Base-by-base conservation (phyloP, 1,140 invertebrate genomes). In the Helicoverpa zea region DNA sequence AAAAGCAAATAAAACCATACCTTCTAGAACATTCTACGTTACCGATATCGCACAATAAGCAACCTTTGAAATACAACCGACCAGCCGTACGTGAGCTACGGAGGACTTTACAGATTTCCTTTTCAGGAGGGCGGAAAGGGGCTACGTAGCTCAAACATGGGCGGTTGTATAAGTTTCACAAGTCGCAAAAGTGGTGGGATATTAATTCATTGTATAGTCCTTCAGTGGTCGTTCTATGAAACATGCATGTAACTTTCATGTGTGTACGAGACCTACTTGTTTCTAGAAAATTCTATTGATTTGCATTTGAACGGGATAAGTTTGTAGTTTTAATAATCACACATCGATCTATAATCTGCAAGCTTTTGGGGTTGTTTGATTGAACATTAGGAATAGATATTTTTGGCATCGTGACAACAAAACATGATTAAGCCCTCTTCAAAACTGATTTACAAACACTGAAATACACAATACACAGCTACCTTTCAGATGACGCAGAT, bases 41-140 rank as follows among this genome's bases (percentile, higher is more conserved):
- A 73, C 81, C 59, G 64, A 81, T 82, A 81, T 49, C 79, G 73
- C 63, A 83, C 83, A 88, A 85, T 82, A 83, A 68, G 83, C 83
- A 86, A 59, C 82, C 86, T 83, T 68, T 83, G 79, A 85, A 84
- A 85, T 35, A 84, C 78, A 63, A 75, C 35, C 72, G 52, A 72
- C 84, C 77, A 81, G 18, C 29, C 12, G 10, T 64, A 51, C 18
- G 54, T 77, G 76, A 83, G 68, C 82, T 59, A 12, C 29, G 29
- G 18, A 59, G 70, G 16, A 47, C 49, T 12, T 68, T 29, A 54
- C 9, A 14, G 35, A 9, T 52, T 29, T 30, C 2, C 29, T 18
- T 73, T 49, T 35, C 35, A 54, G 35, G 12, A 10, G 23, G 4
- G 35, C 5, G n/a, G 61, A n/a, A 61, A 49, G 29, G 73, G 58